Evolutionary conservation across 30 jellyfish, hydroid and myxozoan genomes (phyloP).

Genomic region (Clytia hemisphaerica): DNA sequence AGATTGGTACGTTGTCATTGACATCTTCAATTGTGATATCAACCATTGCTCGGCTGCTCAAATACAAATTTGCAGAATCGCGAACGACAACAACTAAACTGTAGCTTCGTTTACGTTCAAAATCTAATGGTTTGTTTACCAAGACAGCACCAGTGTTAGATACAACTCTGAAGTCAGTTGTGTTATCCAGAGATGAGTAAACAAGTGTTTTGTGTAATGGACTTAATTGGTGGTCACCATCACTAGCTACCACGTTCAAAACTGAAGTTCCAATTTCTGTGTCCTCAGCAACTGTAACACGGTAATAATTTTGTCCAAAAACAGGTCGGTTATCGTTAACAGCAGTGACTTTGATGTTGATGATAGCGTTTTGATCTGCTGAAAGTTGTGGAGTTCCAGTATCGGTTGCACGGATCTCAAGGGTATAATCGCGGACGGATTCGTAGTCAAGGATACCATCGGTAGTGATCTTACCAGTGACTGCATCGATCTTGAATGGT

Average conservation of each 20-base stretch:
- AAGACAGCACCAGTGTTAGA: constrained; percentile 21
- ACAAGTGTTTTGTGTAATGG: constrained; percentile 17
- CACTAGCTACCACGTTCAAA: constrained; percentile 29
- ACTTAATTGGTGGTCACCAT: constrained; percentile 33
- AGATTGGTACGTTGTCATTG: constrained; percentile 81
- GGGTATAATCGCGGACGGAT: not conserved
- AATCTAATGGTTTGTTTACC: constrained; percentile 11
- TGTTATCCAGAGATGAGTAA: constrained; percentile 46
- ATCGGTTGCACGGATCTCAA: constrained; percentile 37
- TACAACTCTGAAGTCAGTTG: constrained; percentile 41
- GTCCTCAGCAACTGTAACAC: constrained; percentile 21
- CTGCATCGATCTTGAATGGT: constrained; percentile 21
- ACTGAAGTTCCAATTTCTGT: constrained; percentile 6
- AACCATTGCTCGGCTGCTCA: constrained; percentile 40
- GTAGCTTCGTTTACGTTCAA: constrained; percentile 26
- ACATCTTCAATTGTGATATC: constrained; percentile 53
- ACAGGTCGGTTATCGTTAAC: constrained; percentile 42
- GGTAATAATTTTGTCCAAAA: not conserved
- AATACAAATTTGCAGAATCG: constrained; percentile 54
- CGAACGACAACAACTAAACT: constrained; percentile 32
- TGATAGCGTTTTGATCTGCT: constrained; percentile 18
- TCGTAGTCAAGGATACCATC: constrained; percentile 27
- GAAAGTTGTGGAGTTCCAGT: not conserved
- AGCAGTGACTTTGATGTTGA: constrained; percentile 22
- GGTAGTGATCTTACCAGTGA: constrained; percentile 13